Base-by-base conservation (phyloP, 2,888 invertebrate genomes). In the Synanthedon myopaeformis region DNA sequence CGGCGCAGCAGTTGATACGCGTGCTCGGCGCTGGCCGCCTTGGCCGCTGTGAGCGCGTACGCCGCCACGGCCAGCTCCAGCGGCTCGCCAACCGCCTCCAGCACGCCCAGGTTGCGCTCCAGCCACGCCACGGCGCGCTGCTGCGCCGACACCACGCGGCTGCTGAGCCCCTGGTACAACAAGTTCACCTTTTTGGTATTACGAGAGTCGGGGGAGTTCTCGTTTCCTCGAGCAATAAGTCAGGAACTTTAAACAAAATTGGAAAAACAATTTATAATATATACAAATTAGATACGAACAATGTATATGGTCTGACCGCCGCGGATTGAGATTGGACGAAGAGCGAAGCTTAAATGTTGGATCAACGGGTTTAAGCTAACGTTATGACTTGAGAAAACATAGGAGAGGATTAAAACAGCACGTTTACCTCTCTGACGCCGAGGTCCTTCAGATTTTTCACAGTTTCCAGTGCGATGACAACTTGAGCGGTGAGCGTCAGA, bases 401-500 rank as follows among this genome's bases (percentile, higher is more conserved):
- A 35, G 35, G 3, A 35, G 10, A 35, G 1, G 6, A 10, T 35
- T 4, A 23, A 1, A 1, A 23, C 5, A 35, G 35, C 35, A 35
- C 35, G 8, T 35, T 63, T 51, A 85, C 86, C 79, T 85, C 85
- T 61, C 79, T 70, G 0, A 80, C 60, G 3, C 84, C 85, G 3
- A 86, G 81, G 53, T 88, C 88, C 60, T 88, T 88, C 17, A 96
- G 83, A 79, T 96, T 96, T 75, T 94, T 95, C 0, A 96, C 95
- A 0, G 92, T 90, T 55, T 94, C 93, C 62, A 98, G 79, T 1
- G 96, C 94, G 59, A 98, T 96, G 6, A 98, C 88, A 0, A 97
- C 96, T 71, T 98, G 97, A 0, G 98, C 97, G 0, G 98, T 98
- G 17, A 98, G 85, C 1, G 96, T 94, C 28, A 98, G 93, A 72